phyloP scores from a whole-genome alignment of 1,140 invertebrate genomes.

The Lethrus apterus region DNA sequence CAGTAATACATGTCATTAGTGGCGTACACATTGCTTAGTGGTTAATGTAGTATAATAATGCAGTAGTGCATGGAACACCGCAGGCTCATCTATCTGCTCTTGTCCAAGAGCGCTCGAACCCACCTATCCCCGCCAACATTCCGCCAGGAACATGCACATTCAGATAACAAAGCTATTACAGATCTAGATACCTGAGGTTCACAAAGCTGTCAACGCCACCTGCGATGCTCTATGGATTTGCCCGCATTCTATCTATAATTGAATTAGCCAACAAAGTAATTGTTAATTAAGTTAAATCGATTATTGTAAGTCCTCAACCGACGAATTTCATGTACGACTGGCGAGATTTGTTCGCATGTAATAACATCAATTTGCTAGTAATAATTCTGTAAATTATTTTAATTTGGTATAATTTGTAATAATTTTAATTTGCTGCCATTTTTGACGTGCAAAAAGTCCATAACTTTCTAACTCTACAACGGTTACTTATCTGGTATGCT shows the following conservation, averaged over 20 bases:
- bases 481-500: too few relatives aligned
- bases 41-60: constrained; percentile 19
- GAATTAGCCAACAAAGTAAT: constrained; percentile 31
- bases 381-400: too few relatives aligned
- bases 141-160: constrained; percentile 18
- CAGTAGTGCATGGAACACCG: constrained; percentile 17
- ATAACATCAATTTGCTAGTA: too few relatives aligned
- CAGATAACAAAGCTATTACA: constrained; percentile 29
- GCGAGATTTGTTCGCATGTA: too few relatives aligned
- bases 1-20: constrained; percentile 13
- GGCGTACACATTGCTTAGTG: constrained; percentile 15
- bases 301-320: neutral
- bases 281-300: constrained; percentile 24
- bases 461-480: too few relatives aligned
- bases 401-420: too few relatives aligned
- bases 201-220: constrained; percentile 27
- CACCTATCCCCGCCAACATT: constrained; percentile 15
- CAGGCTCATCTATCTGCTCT: constrained; percentile 17
- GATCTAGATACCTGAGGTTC: constrained; percentile 26
- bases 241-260: constrained; percentile 28
- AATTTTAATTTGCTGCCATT: too few relatives aligned
- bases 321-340: neutral
- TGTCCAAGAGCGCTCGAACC: constrained; percentile 11
- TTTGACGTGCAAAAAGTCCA: too few relatives aligned
- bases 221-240: constrained; percentile 24